Conservation (phyloP, 30 jellyfish, hydroid and myxozoan genomes). For the Rhopilema esculentum region DNA sequence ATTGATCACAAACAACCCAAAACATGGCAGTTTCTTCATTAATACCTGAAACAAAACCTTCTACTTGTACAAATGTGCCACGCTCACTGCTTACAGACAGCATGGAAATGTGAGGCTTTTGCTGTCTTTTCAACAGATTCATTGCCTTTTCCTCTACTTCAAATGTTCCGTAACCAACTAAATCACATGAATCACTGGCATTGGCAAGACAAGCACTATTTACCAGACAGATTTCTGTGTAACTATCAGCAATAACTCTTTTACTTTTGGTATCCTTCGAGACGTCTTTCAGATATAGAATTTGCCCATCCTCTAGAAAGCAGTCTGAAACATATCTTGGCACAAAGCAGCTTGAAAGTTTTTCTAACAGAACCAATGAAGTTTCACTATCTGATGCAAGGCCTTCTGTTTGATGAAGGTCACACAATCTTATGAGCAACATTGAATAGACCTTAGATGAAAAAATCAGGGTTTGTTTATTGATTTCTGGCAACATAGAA, state of each 20-base stretch:
- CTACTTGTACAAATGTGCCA: slow-evolving; percentile 14
- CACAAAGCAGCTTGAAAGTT: slow-evolving; percentile 48
- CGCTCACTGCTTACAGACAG: slow-evolving; percentile 18
- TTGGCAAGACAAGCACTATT: background rate
- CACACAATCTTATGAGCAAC: background rate
- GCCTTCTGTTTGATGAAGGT: background rate
- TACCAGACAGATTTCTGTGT: slow-evolving; percentile 27
- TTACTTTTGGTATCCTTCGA: background rate
- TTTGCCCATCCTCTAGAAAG: background rate
- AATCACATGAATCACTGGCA: background rate
- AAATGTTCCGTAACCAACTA: background rate
- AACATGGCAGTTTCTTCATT: slow-evolving; percentile 51
- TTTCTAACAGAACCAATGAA: background rate
- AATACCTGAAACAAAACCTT: slow-evolving; percentile 45
- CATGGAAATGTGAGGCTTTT: background rate
- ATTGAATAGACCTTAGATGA: background rate
- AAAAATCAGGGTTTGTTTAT: background rate
- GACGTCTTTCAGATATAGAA: slow-evolving; percentile 15
- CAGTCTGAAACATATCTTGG: slow-evolving; percentile 28
- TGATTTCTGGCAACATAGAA: slow-evolving; percentile 16
- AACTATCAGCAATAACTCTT: slow-evolving; percentile 13
- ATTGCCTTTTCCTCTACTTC: background rate
- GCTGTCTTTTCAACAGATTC: background rate
- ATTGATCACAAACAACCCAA: slow-evolving; percentile 56
- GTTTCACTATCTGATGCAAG: background rate